Evolutionary conservation across 1,140 invertebrate species (phyloP).

Genomic region (Oscheius sp.): DNA sequence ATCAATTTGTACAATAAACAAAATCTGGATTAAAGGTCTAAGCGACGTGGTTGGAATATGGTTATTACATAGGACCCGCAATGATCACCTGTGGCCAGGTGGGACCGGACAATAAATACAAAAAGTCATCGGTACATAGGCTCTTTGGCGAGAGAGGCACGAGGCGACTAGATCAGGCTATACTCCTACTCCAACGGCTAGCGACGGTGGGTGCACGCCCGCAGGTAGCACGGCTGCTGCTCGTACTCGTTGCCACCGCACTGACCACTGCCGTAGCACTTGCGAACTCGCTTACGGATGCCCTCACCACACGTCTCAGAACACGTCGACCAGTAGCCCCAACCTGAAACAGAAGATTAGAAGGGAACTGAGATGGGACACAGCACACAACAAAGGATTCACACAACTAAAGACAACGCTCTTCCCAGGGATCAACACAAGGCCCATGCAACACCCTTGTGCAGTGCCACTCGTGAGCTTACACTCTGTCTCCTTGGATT

Average conservation of each 20-base stretch:
- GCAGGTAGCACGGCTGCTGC: constrained; percentile 44
- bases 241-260: constrained; percentile 54
- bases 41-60: too few relatives aligned
- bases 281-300: constrained; percentile 52
- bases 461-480: background rate
- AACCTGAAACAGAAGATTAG: constrained; percentile 45
- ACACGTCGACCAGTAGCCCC: constrained; percentile 59
- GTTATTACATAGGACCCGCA: too few relatives aligned
- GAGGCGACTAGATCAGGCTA: background rate
- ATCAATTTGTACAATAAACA: too few relatives aligned
- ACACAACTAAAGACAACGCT: background rate
- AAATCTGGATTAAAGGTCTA: too few relatives aligned
- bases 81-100: background rate
- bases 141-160: background rate
- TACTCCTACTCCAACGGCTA: too few relatives aligned
- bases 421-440: background rate
- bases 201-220: background rate
- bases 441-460: background rate
- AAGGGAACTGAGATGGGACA: too few relatives aligned
- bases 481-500: constrained; percentile 1
- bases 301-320: constrained; percentile 54
- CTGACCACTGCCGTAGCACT: constrained; percentile 56
- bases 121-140: constrained; percentile 8
- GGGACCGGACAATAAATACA: constrained; percentile 11
- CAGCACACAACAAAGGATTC: background rate